Evolutionary conservation across 2,113 vertebrate species (phyloP).

Genomic region (Chaetorhynchus papuensis): DNA sequence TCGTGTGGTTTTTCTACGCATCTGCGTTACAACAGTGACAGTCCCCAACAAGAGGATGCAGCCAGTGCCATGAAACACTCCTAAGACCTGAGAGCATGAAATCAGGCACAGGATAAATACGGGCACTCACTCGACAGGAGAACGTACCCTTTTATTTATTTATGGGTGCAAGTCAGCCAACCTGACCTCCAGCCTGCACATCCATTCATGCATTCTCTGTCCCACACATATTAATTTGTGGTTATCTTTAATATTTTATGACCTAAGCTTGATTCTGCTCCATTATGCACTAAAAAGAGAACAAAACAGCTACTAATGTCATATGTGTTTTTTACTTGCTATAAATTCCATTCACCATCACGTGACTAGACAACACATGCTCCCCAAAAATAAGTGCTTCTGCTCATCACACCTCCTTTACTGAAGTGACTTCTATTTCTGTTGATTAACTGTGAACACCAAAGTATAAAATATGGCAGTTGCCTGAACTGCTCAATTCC

Average conservation of each 20-base stretch:
- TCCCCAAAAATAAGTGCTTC: not conserved
- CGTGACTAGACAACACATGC: not conserved
- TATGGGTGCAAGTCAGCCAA: not conserved
- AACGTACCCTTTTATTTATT: slow-evolving; percentile 16
- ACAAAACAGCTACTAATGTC: not conserved
- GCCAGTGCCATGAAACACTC: not conserved
- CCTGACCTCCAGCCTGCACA: not conserved
- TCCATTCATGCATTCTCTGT: not conserved
- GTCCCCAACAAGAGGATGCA: not conserved
- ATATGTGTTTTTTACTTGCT: not conserved
- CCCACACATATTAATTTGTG: not conserved
- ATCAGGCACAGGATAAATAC: not conserved
- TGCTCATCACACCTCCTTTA: not conserved
- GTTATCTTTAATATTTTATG: slow-evolving; percentile 25
- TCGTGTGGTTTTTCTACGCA: too few relatives aligned
- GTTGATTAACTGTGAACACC: not conserved
- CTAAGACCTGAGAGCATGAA: not conserved
- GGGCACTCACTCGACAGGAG: not conserved
- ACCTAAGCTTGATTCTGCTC: not conserved
- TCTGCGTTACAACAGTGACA: too few relatives aligned
- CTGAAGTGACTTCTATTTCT: not conserved
- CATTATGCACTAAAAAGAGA: not conserved
- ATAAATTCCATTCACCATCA: not conserved
- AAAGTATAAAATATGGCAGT: not conserved
- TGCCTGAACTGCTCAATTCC: not conserved